These are phyloP conservation scores for Reticulitermes speratus DNA, from an alignment of 1,140 invertebrate genomes.

Conservation along the genomic window DNA sequence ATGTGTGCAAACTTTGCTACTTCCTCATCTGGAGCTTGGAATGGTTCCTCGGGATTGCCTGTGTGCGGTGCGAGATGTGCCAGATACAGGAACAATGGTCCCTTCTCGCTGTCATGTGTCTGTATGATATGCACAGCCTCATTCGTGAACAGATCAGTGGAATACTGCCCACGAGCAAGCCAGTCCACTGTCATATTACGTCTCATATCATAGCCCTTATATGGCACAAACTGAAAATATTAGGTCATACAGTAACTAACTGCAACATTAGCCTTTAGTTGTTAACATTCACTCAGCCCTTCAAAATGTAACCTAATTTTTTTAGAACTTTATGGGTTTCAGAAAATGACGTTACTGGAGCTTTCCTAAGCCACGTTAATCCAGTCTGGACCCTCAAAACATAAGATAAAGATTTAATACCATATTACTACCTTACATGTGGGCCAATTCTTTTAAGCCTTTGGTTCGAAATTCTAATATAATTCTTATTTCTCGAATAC, in stretches of 20 bases:
- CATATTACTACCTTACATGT: too few relatives aligned
- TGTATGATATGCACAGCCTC: slow-evolving; percentile 69
- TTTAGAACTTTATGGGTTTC: background rate
- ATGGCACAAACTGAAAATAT: slow-evolving; percentile 32
- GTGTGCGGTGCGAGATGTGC: slow-evolving; percentile 78
- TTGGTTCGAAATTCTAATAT: too few relatives aligned
- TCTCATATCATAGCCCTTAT: slow-evolving; percentile 66
- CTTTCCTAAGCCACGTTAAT: too few relatives aligned
- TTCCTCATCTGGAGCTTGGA: slow-evolving; percentile 76
- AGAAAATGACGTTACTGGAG: background rate
- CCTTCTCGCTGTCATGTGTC: slow-evolving; percentile 54
- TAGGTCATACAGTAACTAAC: background rate
- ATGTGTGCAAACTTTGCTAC: slow-evolving; percentile 75
- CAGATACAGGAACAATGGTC: slow-evolving; percentile 77
- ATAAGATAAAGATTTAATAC: too few relatives aligned
- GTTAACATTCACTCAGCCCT: background rate
- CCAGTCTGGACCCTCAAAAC: too few relatives aligned
- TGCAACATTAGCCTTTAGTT: background rate
- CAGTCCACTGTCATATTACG: slow-evolving; percentile 61
- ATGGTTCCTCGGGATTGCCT: slow-evolving; percentile 62
- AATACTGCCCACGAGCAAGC: slow-evolving; percentile 62
- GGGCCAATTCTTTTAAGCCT: too few relatives aligned
- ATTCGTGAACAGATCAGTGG: slow-evolving; percentile 74
- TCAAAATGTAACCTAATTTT: background rate
- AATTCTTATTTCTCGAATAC: too few relatives aligned